A percentile compares a stretch with the other conserved stretches of the same genome.
Evolutionary conservation across 2,797 vertebrate genomes (phyloP).

Genomic region (Sciurus vulgaris): DNA sequence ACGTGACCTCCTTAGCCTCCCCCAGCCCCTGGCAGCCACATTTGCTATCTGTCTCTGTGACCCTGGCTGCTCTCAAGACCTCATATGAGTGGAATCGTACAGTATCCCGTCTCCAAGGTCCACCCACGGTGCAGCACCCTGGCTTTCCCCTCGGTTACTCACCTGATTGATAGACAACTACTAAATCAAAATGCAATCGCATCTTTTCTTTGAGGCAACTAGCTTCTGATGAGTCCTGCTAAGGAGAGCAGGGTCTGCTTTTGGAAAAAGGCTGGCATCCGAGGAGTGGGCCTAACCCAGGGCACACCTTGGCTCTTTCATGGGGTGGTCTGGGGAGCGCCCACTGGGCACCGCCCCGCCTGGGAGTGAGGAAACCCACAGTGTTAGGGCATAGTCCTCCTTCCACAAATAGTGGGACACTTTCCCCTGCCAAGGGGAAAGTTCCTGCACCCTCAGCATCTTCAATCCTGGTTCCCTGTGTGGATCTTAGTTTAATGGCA

Average conservation of each 20-base stretch:
- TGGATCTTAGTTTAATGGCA: constrained; percentile 71
- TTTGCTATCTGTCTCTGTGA: rapidly evolving
- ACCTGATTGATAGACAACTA: neutral
- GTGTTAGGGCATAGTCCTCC: neutral
- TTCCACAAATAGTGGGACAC: constrained; percentile 57
- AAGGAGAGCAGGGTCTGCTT: neutral
- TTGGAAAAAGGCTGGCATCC: neutral
- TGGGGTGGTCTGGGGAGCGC: neutral
- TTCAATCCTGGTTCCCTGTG: constrained; percentile 40
- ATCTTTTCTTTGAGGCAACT: neutral
- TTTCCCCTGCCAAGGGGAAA: constrained; percentile 43
- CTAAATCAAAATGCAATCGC: neutral
- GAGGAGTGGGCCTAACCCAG: neutral
- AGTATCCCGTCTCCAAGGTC: neutral
- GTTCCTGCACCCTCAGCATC: constrained; percentile 57
- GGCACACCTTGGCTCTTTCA: neutral
- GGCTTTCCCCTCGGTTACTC: too few relatives aligned
- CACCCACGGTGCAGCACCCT: rapidly evolving
- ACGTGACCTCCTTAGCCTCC: rapidly evolving
- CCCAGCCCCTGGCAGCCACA: too few relatives aligned
- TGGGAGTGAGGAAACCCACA: neutral
- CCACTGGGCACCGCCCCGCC: neutral
- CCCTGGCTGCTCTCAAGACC: neutral
- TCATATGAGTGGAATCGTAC: neutral
- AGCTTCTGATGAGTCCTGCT: neutral